A percentile compares a stretch with the other conserved stretches of the same genome.
These are phyloP conservation scores for Sciaenops ocellatus DNA, from an alignment of 2,797 vertebrate genomes.

Conservation along the genomic window DNA sequence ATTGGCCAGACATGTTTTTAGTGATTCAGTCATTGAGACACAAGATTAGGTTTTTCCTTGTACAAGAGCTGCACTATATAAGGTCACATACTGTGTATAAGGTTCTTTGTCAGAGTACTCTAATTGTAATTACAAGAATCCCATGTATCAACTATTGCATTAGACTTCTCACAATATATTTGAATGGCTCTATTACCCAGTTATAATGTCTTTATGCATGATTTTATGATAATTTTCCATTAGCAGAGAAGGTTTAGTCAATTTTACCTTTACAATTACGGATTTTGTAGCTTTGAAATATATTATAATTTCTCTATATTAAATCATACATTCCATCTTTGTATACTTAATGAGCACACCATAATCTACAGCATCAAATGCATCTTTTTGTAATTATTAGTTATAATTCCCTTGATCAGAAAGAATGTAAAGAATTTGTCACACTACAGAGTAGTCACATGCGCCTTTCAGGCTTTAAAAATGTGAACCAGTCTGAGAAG, in stretches of 20 bases:
- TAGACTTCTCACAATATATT: constrained; percentile 25
- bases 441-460: constrained; percentile 41
- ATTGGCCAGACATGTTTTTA: constrained; percentile 75
- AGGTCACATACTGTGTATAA: constrained; percentile 38
- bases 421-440: constrained; percentile 59
- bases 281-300: neutral
- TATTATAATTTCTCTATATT: neutral
- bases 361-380: constrained; percentile 14
- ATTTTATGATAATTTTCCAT: neutral
- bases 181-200: constrained; percentile 11
- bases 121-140: constrained; percentile 55
- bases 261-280: neutral
- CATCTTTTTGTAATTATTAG: constrained; percentile 6
- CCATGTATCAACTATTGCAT: constrained; percentile 37
- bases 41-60: constrained; percentile 62
- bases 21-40: constrained; percentile 58
- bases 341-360: neutral
- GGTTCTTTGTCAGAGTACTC: constrained; percentile 56
- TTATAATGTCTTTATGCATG: neutral
- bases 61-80: constrained; percentile 66
- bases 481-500: constrained; percentile 17
- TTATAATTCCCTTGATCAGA: constrained; percentile 35
- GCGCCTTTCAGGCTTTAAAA: constrained; percentile 34
- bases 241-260: neutral
- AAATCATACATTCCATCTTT: constrained; percentile 3